A percentile compares a stretch with the other conserved stretches of the same genome.
These are phyloP conservation scores for Oscheius sp. DNA, from an alignment of 2,888 invertebrate genomes.

Conservation along the genomic window DNA sequence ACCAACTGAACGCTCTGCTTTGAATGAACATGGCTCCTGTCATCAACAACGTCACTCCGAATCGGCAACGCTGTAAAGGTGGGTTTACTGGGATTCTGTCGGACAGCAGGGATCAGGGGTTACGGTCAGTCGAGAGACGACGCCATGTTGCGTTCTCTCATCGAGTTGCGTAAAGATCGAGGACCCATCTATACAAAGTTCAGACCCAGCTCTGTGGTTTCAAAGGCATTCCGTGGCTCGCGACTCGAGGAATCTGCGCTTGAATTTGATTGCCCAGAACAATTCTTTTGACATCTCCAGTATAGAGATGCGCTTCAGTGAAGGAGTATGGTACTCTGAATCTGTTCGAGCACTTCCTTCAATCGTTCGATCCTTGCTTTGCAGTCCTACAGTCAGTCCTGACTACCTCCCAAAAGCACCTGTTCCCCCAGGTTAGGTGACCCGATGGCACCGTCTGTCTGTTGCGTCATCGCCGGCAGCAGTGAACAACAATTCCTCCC, in stretches of 20 bases:
- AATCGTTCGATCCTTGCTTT: no score
- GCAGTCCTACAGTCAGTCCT: not conserved
- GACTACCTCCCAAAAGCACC: not conserved
- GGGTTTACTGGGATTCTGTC: not conserved
- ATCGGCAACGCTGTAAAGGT: constrained; percentile 33
- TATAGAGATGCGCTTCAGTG: no score
- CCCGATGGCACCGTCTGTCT: constrained; percentile 21
- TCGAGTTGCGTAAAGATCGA: constrained; percentile 2
- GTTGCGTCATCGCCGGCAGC: constrained; percentile 33
- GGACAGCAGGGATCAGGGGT: not conserved
- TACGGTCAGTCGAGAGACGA: not conserved
- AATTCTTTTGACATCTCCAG: no score
- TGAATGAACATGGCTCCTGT: not conserved
- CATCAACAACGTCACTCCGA: constrained; percentile 24
- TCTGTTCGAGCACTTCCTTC: no score
- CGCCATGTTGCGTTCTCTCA: not conserved
- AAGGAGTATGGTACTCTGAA: no score
- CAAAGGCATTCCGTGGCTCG: no score
- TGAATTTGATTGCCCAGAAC: no score
- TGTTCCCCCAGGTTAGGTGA: constrained; percentile 8
- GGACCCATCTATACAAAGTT: not conserved
- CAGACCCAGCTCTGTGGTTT: no score
- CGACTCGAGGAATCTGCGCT: no score
- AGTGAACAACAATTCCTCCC: constrained; percentile 27
- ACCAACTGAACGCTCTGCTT: not conserved